phyloP scores from a whole-genome alignment of 2,797 vertebrate genomes.

The Urophycis tenuis region DNA sequence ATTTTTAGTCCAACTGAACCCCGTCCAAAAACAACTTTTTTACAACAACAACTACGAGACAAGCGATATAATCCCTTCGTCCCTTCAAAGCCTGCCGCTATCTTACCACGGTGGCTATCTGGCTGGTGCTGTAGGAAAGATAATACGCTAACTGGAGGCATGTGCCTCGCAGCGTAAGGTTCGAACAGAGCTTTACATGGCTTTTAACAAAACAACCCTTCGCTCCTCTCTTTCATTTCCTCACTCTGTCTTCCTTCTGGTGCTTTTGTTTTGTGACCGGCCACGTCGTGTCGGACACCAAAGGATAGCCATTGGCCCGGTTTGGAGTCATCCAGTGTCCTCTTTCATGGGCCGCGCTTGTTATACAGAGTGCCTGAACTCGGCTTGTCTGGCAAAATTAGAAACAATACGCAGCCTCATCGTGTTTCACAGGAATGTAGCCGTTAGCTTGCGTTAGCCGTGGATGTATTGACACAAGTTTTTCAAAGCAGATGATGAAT shows the following conservation, averaged over 20 bases:
- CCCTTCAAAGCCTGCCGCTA: neutral
- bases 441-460: constrained; percentile 21
- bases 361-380: constrained; percentile 26
- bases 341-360: constrained; percentile 36
- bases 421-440: constrained; percentile 46
- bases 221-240: neutral
- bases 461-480: constrained; percentile 21
- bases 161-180: constrained; percentile 3
- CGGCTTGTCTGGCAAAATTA: constrained; percentile 13
- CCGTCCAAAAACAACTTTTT: neutral
- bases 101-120: neutral
- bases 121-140: constrained; percentile 8
- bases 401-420: constrained; percentile 44
- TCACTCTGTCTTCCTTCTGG: neutral
- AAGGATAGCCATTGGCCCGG: constrained; percentile 13
- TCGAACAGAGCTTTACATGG: constrained; percentile 11
- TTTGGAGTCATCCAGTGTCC: constrained; percentile 12
- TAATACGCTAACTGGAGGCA: constrained; percentile 19
- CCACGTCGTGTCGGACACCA: too few species aligned
- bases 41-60: too few species aligned
- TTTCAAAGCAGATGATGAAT: constrained; percentile 33
- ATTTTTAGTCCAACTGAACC: neutral
- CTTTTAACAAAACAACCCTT: constrained; percentile 26
- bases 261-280: constrained; percentile 8
- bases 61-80: neutral